Base-by-base conservation (phyloP, 2,888 invertebrate genomes). In the Pelosia muscerda region DNA sequence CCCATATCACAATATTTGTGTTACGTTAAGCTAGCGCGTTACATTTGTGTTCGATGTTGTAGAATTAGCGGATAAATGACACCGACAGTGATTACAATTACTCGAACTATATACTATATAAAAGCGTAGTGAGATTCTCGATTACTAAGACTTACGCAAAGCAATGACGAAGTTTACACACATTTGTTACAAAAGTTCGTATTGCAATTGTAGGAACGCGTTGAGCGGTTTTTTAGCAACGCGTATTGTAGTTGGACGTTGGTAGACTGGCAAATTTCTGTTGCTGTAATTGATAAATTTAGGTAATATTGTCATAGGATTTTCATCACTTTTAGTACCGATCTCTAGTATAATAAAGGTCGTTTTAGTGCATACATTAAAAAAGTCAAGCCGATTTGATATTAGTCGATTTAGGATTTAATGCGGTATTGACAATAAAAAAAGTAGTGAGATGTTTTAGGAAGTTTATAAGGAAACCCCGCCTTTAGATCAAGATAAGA, bases 231-330 rank as follows among this genome's bases (percentile, higher is more conserved):
- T 53, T 60, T 34, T 10, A 25, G 38, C 28, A n/a, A 60, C 31
- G 19, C 19, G 10, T 56, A 10, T 22, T 56, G 55, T 66, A 62
- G 49, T 49, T 11, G n/a, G 19, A 57, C 22, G 49, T 56, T 62
- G 42, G n/a, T 56, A 49, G 49, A 15, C n/a, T 42, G 49, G 62
- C 56, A 49, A 66, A 31, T 56, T 66, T 66, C 9, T 66, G 61
- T 62, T 56, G 66, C 66, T 66, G 56, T 49, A 42, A 56, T 66
- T 66, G 56, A 57, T 66, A 62, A 53, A 66, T 42, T 62, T 66
- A 62, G 59, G 54, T 65, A 54, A 59, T 66, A 62, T 25, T 61
- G 34, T 26, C 34, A 54, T 34, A 5, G 11, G 28, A 63, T 55
- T 25, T 55, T 63, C n/a, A 19, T 38, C 56, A 62, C 62, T 62